These are phyloP conservation scores for Zaprionus capensis DNA, from an alignment of 1,140 invertebrate species.

Conservation along the genomic window DNA sequence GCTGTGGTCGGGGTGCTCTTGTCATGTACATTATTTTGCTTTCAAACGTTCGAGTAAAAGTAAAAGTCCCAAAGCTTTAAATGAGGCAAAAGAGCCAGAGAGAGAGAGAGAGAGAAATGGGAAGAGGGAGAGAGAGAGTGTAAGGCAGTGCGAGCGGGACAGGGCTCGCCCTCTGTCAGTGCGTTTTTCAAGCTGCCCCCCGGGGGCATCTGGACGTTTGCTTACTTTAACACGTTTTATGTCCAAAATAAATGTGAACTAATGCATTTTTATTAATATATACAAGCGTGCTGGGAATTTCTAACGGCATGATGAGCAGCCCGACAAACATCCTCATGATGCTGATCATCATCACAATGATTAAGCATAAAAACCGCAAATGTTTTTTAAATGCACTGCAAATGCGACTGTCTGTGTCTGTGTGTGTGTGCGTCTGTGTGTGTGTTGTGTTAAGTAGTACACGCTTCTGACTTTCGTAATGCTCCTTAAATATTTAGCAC, in stretches of 20 bases:
- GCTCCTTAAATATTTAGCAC: constrained; percentile 75
- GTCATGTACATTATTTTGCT: constrained; percentile 81
- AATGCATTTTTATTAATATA: constrained; percentile 84
- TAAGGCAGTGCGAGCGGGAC: neutral
- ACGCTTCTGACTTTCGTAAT: constrained; percentile 43
- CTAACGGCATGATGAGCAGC: constrained; percentile 30
- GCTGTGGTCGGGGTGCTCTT: constrained; percentile 26
- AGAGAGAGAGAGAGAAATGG: neutral
- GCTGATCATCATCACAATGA: constrained; percentile 58
- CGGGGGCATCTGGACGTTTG: constrained; percentile 46
- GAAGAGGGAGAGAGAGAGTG: neutral
- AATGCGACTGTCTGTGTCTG: constrained; percentile 45
- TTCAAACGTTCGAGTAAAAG: constrained; percentile 73
- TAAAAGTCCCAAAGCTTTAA: constrained; percentile 75
- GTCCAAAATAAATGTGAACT: constrained; percentile 82
- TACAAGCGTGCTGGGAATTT: constrained; percentile 81
- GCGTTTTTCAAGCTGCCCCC: constrained; percentile 53
- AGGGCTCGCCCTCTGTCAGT: neutral
- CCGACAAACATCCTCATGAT: constrained; percentile 30
- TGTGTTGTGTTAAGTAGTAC: constrained; percentile 63
- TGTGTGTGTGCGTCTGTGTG: constrained; percentile 7
- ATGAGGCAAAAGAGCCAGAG: constrained; percentile 49
- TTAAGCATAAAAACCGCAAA: constrained; percentile 81
- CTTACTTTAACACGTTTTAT: constrained; percentile 79
- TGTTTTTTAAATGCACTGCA: constrained; percentile 83